A percentile compares a stretch with the other conserved stretches of the same genome.
Conservation (phyloP, 2,113 vertebrate species). For the Catharus minimus region DNA sequence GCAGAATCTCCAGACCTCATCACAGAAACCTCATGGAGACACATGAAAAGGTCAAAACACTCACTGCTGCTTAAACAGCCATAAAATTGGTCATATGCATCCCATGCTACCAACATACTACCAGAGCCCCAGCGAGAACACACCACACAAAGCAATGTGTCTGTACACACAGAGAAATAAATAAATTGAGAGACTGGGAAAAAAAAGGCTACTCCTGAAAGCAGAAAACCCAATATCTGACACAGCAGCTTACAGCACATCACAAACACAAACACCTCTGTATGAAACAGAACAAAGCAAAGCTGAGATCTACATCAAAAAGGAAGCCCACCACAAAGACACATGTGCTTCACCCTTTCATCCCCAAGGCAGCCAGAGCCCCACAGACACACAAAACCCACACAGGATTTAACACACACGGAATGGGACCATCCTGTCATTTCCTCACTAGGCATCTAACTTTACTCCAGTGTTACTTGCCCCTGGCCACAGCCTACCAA, state of each 20-base stretch:
- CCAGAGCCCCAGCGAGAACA: neutral
- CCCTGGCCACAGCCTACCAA: conserved; percentile 31
- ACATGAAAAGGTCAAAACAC: conserved; percentile 11
- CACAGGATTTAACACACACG: neutral
- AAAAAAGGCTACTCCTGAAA: neutral
- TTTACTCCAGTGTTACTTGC: conserved; percentile 33
- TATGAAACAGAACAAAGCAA: conserved; percentile 31
- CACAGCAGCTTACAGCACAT: neutral
- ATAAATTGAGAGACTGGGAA: neutral
- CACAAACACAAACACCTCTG: neutral
- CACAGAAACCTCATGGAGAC: conserved; percentile 27
- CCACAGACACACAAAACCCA: neutral
- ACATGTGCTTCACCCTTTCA: conserved; percentile 33
- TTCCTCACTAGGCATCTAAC: neutral
- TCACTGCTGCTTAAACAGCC: neutral
- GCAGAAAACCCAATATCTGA: neutral
- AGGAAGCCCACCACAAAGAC: conserved; percentile 54
- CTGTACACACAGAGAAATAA: neutral
- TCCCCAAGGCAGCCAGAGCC: neutral
- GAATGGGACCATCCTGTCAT: neutral
- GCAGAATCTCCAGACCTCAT: neutral
- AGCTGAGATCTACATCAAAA: conserved; percentile 32
- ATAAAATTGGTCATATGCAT: neutral
- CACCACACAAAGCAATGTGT: neutral
- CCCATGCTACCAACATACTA: neutral